Evolutionary conservation across 2,797 vertebrate genomes (phyloP).

Genomic region (Thalassophryne amazonica): DNA sequence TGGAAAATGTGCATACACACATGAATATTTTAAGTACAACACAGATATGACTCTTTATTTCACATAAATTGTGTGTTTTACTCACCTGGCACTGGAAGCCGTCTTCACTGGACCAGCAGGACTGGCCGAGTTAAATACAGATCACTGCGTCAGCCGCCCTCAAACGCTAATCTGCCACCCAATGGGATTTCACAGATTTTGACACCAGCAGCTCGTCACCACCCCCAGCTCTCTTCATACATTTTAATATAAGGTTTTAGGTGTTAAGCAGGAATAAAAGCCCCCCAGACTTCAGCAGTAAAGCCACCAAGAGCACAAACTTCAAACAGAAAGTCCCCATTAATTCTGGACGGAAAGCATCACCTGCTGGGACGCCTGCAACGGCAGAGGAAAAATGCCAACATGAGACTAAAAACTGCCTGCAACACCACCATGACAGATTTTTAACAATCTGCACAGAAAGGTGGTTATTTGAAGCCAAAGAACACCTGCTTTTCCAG

Average conservation of each 20-base stretch:
- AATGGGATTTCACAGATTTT: conserved; percentile 40
- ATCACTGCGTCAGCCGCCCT: conserved; percentile 13
- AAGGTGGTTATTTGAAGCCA: conserved; percentile 17
- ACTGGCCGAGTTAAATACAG: conserved; percentile 65
- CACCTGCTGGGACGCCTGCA: conserved; percentile 68
- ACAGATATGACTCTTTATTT: no score
- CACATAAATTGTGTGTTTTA: not conserved
- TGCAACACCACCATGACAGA: not conserved
- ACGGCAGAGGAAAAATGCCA: conserved; percentile 43
- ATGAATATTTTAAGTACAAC: no score
- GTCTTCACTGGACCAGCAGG: conserved; percentile 32
- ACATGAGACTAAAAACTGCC: conserved; percentile 19
- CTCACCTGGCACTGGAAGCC: conserved; percentile 60
- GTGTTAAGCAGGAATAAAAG: conserved; percentile 60
- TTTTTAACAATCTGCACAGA: not conserved
- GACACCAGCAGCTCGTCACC: conserved; percentile 21
- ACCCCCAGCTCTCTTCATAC: conserved; percentile 47
- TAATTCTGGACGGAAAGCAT: conserved; percentile 53
- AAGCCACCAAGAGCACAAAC: conserved; percentile 62
- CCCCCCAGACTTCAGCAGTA: conserved; percentile 31
- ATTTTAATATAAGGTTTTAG: conserved; percentile 59
- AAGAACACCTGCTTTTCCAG: conserved; percentile 46
- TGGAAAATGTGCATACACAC: no score
- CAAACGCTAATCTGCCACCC: conserved; percentile 27
- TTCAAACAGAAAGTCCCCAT: conserved; percentile 72